These are phyloP conservation scores for Taenaris catops DNA, from an alignment of 2,888 invertebrate species.

Conservation along the genomic window DNA sequence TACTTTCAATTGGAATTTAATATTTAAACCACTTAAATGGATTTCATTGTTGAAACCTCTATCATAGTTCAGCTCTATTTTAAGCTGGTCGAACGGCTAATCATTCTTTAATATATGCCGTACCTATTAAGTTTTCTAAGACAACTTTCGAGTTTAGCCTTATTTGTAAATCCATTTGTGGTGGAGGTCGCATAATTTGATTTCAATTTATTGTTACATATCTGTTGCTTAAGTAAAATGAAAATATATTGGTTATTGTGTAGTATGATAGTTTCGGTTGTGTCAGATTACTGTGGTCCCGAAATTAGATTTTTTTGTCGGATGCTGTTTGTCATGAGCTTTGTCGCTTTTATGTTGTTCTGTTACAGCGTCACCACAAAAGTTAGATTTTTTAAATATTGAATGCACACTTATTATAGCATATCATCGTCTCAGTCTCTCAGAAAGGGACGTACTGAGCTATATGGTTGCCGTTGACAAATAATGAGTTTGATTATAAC, in stretches of 20 bases:
- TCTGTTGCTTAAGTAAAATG: constrained; percentile 5
- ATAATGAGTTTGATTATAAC: too few relatives aligned
- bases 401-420: too few relatives aligned
- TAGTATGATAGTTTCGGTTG: too few relatives aligned
- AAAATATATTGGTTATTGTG: background rate
- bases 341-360: too few relatives aligned
- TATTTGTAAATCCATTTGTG: constrained; percentile 28
- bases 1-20: constrained; percentile 73
- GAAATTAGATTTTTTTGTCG: too few relatives aligned
- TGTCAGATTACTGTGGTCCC: too few relatives aligned
- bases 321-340: too few relatives aligned
- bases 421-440: too few relatives aligned
- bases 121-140: constrained; percentile 26
- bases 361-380: too few relatives aligned
- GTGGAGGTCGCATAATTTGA: constrained; percentile 29
- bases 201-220: constrained; percentile 13
- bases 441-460: too few relatives aligned
- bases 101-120: constrained; percentile 25
- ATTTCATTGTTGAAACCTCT: constrained; percentile 63
- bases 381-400: too few relatives aligned
- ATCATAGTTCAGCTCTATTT: constrained; percentile 23
- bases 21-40: constrained; percentile 76
- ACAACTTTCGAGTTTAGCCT: constrained; percentile 36
- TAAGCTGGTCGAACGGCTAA: constrained; percentile 25
- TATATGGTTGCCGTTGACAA: too few relatives aligned